Conservation (phyloP, 2,113 vertebrate species). For the Nerophis ophidion region DNA sequence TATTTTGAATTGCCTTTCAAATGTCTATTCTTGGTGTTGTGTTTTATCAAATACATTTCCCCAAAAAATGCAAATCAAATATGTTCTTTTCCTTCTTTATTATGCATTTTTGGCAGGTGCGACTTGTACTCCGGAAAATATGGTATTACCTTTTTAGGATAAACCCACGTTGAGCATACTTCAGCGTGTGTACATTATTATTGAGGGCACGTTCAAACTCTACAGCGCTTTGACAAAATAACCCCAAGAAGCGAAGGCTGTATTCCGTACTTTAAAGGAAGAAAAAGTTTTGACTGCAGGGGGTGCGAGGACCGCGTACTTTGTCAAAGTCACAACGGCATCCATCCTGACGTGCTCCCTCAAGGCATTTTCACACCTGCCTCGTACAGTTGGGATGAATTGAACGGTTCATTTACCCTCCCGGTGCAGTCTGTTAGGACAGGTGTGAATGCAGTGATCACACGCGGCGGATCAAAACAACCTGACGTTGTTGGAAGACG, state of each 20-base stretch:
- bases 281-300: slow-evolving; percentile 6
- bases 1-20: no score
- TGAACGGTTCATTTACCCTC: slow-evolving; percentile 10
- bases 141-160: slow-evolving; percentile 1
- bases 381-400: slow-evolving; percentile 4
- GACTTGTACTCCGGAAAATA: no score
- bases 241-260: not conserved
- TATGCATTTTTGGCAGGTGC: no score
- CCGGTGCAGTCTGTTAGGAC: slow-evolving; percentile 5
- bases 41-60: no score
- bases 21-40: no score
- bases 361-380: slow-evolving; percentile 8
- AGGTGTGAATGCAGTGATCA: slow-evolving; percentile 4
- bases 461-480: slow-evolving; percentile 6
- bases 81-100: no score
- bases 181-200: not conserved
- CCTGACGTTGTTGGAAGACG: not conserved
- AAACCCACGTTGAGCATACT: slow-evolving; percentile 1
- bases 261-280: slow-evolving; percentile 1
- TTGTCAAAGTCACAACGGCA: slow-evolving; percentile 7
- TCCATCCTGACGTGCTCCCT: slow-evolving; percentile 2
- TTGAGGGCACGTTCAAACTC: slow-evolving; percentile 2
- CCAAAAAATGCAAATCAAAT: no score
- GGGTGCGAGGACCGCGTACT: slow-evolving; percentile 3
- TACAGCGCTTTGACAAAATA: slow-evolving; percentile 3